Conservation (phyloP, 2,888 invertebrate species). For the Trissoscelio sp. region DNA sequence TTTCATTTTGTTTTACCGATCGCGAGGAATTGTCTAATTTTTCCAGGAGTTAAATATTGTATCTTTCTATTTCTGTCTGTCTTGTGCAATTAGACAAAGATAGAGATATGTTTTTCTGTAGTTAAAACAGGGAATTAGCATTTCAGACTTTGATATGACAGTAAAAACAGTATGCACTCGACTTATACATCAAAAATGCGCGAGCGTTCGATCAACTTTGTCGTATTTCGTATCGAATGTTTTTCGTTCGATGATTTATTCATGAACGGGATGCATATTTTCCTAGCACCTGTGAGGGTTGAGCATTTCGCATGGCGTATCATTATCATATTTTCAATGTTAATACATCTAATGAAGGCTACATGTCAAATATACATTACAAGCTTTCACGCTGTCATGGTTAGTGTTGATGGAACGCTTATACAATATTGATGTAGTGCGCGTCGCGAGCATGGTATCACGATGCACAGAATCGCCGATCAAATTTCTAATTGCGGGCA, state of each 20-base stretch:
- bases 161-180: background rate
- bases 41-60: no score
- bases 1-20: no score
- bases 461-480: conserved; percentile 24
- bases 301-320: conserved; percentile 51
- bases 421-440: conserved; percentile 60
- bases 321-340: conserved; percentile 66
- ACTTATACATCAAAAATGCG: background rate
- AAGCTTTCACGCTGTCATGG: conserved; percentile 62
- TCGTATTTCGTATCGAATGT: conserved; percentile 35
- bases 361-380: conserved; percentile 63
- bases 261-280: conserved; percentile 45
- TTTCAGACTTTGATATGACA: no score
- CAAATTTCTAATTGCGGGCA: conserved; percentile 54
- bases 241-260: conserved; percentile 49
- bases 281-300: conserved; percentile 7
- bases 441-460: conserved; percentile 33
- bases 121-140: no score
- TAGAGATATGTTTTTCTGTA: no score
- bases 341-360: conserved; percentile 62
- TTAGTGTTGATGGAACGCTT: conserved; percentile 59
- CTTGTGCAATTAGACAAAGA: no score
- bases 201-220: conserved; percentile 10
- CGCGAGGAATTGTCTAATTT: no score
- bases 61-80: no score